Evolutionary conservation across 2,888 invertebrate species (phyloP).

Genomic region (Nipponacmea schrenckii): DNA sequence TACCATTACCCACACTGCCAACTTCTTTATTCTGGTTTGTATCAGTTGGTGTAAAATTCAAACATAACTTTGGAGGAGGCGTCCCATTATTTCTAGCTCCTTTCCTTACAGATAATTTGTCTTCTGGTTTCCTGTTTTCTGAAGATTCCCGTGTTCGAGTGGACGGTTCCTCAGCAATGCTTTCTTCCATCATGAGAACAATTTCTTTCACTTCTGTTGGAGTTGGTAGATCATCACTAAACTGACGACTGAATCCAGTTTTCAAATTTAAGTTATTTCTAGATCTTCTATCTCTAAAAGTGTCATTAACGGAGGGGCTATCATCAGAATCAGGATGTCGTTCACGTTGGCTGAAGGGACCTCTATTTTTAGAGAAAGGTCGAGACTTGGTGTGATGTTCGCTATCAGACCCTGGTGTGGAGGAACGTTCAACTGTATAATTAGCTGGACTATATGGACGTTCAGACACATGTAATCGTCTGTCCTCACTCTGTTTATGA

Average conservation of each 20-base stretch:
- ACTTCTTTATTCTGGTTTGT: constrained; percentile 20
- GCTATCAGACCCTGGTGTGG: constrained; percentile 7
- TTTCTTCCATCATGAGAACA: constrained; percentile 58
- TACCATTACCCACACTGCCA: constrained; percentile 23
- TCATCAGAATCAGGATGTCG: constrained; percentile 17
- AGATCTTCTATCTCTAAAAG: constrained; percentile 5
- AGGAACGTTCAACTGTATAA: constrained; percentile 20
- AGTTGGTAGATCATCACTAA: constrained; percentile 57
- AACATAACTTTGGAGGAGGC: constrained; percentile 13
- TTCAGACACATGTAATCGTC: constrained; percentile 27
- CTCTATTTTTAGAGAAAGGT: constrained; percentile 9
- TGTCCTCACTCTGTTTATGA: constrained; percentile 22
- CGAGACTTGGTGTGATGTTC: constrained; percentile 3
- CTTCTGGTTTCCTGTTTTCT: not conserved
- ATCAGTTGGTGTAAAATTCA: constrained; percentile 22
- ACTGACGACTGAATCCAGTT: constrained; percentile 59
- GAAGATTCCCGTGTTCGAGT: not conserved
- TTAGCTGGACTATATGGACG: constrained; percentile 36
- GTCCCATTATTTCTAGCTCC: not conserved
- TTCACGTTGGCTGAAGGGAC: constrained; percentile 18
- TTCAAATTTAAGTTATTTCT: constrained; percentile 33
- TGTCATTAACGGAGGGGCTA: constrained; percentile 2
- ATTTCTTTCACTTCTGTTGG: constrained; percentile 57
- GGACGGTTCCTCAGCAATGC: constrained; percentile 40
- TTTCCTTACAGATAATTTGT: constrained; percentile 6